phyloP scores from a whole-genome alignment of 2,113 vertebrate genomes.

The Dendrocopos noguchii region DNA sequence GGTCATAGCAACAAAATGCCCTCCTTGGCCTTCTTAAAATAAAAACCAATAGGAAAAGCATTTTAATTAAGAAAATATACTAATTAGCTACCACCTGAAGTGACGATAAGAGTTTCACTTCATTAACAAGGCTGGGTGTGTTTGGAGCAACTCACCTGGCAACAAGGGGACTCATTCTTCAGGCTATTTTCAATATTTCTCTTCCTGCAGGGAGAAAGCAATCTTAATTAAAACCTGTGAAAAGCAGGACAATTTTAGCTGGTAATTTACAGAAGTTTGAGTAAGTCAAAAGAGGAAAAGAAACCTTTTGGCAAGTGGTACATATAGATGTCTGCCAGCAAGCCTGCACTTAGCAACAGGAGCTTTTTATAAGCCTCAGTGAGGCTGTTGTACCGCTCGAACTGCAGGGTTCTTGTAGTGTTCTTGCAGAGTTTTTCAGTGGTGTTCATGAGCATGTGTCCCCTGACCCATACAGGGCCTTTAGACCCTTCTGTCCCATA shows the following conservation, averaged over 20 bases:
- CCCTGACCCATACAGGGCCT: background rate
- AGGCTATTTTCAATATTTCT: conserved; percentile 54
- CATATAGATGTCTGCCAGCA: conserved; percentile 15
- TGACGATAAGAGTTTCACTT: conserved; percentile 60
- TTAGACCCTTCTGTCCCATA: background rate
- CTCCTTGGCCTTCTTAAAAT: conserved; percentile 60
- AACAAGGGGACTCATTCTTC: conserved; percentile 61
- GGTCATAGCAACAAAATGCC: conserved; percentile 64
- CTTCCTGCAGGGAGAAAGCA: conserved; percentile 59
- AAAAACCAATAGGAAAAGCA: conserved; percentile 42
- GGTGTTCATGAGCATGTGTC: background rate
- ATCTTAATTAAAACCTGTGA: conserved; percentile 70
- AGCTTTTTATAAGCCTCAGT: background rate
- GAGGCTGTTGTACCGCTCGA: background rate
- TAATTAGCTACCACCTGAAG: conserved; percentile 68
- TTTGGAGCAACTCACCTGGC: conserved; percentile 67
- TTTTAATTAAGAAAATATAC: conserved; percentile 68
- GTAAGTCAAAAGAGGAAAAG: conserved; percentile 56
- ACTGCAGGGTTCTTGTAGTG: background rate
- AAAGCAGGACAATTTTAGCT: conserved; percentile 60
- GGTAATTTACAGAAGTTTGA: conserved; percentile 64
- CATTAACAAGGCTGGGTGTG: conserved; percentile 60
- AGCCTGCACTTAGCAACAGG: conserved; percentile 48
- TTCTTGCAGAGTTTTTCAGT: background rate
- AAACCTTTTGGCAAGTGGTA: conserved; percentile 57